Conservation (phyloP, 1,140 invertebrate genomes). For the Belonocnema kinseyi region DNA sequence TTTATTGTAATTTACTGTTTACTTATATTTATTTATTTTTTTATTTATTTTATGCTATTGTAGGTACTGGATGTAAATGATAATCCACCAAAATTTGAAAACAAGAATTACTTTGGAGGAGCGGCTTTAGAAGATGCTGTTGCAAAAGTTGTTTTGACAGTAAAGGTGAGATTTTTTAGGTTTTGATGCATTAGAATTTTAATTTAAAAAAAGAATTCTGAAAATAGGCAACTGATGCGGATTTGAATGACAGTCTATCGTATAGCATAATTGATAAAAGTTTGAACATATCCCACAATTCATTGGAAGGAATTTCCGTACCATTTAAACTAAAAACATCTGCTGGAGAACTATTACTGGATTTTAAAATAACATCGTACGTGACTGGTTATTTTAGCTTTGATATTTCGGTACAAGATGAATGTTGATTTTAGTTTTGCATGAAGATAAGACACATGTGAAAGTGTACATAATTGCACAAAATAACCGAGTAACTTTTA, state of each 20-base stretch:
- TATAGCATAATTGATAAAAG: slow-evolving; percentile 69
- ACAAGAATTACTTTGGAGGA: slow-evolving; percentile 71
- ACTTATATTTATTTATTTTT: too few relatives aligned
- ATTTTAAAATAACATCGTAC: slow-evolving; percentile 70
- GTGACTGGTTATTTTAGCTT: slow-evolving; percentile 79
- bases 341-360: slow-evolving; percentile 70
- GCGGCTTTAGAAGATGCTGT: slow-evolving; percentile 69
- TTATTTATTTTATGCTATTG: not conserved
- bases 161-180: slow-evolving; percentile 64
- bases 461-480: slow-evolving; percentile 76
- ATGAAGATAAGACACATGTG: slow-evolving; percentile 66
- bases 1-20: too few relatives aligned
- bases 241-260: slow-evolving; percentile 66
- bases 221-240: slow-evolving; percentile 75
- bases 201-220: not conserved
- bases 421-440: slow-evolving; percentile 56
- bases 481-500: slow-evolving; percentile 75
- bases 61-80: slow-evolving; percentile 73
- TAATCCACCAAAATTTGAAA: slow-evolving; percentile 72
- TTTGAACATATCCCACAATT: slow-evolving; percentile 64
- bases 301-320: slow-evolving; percentile 37
- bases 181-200: not conserved
- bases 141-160: slow-evolving; percentile 68
- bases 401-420: slow-evolving; percentile 74
- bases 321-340: slow-evolving; percentile 70